These are phyloP conservation scores for Ophioninae sp. DNA, from an alignment of 2,888 invertebrate species.

Conservation along the genomic window DNA sequence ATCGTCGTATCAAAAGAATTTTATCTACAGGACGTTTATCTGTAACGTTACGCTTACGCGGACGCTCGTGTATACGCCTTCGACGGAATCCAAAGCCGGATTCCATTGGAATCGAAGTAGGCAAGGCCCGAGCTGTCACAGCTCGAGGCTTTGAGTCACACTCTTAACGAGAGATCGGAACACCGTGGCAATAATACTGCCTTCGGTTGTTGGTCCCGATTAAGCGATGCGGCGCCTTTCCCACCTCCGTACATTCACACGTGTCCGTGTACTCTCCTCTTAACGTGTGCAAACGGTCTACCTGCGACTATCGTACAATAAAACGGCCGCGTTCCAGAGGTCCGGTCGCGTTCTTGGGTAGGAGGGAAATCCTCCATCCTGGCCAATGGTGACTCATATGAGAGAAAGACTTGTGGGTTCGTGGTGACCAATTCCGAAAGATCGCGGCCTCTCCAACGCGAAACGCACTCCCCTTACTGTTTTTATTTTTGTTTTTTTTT, in stretches of 20 bases:
- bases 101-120: constrained; percentile 55
- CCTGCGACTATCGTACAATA: constrained; percentile 21
- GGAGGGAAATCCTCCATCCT: constrained; percentile 18
- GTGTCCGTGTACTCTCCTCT: neutral
- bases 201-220: constrained; percentile 57
- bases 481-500: constrained; percentile 40
- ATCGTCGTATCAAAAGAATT: neutral
- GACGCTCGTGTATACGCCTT: constrained; percentile 32
- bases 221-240: constrained; percentile 58
- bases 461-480: constrained; percentile 31
- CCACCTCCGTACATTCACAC: constrained; percentile 6
- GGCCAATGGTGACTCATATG: constrained; percentile 38
- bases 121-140: constrained; percentile 37
- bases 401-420: constrained; percentile 35
- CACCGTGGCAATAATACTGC: constrained; percentile 30
- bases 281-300: neutral
- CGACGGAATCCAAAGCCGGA: constrained; percentile 48
- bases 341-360: constrained; percentile 23
- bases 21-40: constrained; percentile 13
- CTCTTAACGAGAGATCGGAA: constrained; percentile 27
- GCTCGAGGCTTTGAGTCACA: constrained; percentile 50
- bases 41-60: constrained; percentile 11
- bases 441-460: constrained; percentile 29
- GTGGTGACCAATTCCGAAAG: constrained; percentile 47
- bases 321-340: constrained; percentile 42